Percentiles rank a stretch among this genome's conserved stretches.
Conservation (phyloP, 2,113 vertebrate species). For the Australoheros scitulus region DNA sequence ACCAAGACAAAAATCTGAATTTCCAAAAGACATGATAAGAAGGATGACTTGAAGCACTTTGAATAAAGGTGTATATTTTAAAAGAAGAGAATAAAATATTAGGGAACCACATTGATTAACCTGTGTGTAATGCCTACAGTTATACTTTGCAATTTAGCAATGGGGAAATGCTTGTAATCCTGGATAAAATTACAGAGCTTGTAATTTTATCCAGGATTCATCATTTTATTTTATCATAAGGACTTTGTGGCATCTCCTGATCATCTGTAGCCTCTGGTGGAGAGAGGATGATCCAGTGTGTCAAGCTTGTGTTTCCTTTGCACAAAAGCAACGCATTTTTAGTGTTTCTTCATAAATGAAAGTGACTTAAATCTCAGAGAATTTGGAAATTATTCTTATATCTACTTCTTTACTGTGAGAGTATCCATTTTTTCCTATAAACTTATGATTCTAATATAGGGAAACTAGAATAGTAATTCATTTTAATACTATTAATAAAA, state of each 20-base stretch:
- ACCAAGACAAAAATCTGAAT: too few relatives aligned
- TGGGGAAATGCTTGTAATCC: not conserved
- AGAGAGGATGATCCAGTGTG: not conserved
- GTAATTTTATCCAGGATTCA: not conserved
- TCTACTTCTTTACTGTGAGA: not conserved
- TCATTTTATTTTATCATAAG: not conserved
- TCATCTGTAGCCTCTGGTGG: not conserved
- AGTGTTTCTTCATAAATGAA: too few relatives aligned
- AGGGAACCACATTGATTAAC: not conserved
- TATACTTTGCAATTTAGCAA: not conserved
- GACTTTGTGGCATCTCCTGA: not conserved
- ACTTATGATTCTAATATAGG: not conserved
- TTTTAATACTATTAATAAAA: too few relatives aligned
- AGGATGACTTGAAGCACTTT: too few relatives aligned
- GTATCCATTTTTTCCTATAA: not conserved
- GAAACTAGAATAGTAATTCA: not conserved
- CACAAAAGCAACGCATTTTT: not conserved
- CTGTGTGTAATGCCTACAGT: not conserved
- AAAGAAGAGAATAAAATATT: not conserved
- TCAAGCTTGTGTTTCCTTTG: not conserved
- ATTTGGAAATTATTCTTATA: not conserved
- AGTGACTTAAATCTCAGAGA: not conserved
- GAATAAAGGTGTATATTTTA: too few relatives aligned
- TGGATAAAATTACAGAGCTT: too few relatives aligned
- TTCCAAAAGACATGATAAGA: too few relatives aligned